Percentiles rank a stretch among this genome's conserved stretches.
Evolutionary conservation across 2,888 invertebrate species (phyloP).

Genomic region (Plemyria rubiginata): DNA sequence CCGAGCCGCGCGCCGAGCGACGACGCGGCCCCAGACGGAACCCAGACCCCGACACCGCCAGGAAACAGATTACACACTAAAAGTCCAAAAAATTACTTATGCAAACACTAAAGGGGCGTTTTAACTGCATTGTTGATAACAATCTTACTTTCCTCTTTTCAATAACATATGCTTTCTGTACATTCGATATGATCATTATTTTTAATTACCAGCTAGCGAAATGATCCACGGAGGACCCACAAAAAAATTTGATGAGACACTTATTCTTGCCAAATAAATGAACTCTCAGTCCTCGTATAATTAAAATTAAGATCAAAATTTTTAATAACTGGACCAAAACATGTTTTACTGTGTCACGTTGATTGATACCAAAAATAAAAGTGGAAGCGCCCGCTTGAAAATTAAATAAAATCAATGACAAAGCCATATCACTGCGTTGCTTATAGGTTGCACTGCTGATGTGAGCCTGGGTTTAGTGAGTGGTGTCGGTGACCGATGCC

Average conservation of each 20-base stretch:
- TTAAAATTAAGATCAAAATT: too few species aligned
- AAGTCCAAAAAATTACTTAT: constrained; percentile 27
- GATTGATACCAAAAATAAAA: background rate
- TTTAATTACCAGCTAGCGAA: background rate
- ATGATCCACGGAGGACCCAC: too few species aligned
- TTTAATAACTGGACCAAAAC: too few species aligned
- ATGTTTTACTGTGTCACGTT: too few species aligned
- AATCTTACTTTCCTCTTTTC: constrained; percentile 9
- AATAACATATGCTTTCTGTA: background rate
- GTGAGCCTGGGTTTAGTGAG: constrained; percentile 22
- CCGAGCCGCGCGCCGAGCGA: constrained; percentile 7
- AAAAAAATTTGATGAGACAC: too few species aligned
- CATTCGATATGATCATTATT: background rate
- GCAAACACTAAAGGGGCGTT: constrained; percentile 26
- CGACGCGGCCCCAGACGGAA: constrained; percentile 27
- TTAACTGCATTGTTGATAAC: constrained; percentile 27
- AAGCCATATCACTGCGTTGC: constrained; percentile 7
- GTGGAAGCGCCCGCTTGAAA: background rate
- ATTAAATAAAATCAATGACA: constrained; percentile 13
- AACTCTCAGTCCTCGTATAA: too few species aligned
- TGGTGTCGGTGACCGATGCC: constrained; percentile 63
- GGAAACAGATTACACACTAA: constrained; percentile 32
- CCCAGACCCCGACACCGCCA: constrained; percentile 22
- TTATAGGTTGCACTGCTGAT: constrained; percentile 18
- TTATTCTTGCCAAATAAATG: too few species aligned